Evolutionary conservation across 2,888 invertebrate genomes (phyloP).

Genomic region (Apamea sordens): DNA sequence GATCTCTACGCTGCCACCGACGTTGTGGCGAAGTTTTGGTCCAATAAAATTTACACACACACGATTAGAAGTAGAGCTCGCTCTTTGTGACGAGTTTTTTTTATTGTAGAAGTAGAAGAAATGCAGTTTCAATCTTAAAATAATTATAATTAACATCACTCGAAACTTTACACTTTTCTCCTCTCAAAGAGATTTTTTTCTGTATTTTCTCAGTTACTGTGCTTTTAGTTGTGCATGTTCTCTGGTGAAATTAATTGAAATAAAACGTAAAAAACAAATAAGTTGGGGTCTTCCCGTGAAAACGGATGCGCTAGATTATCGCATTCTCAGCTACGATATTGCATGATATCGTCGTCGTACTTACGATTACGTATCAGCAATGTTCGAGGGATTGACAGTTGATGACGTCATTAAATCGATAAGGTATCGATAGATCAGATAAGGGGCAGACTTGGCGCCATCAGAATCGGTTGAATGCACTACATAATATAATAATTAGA

Average conservation of each 20-base stretch:
- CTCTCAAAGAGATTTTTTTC: no score
- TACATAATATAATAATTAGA: constrained; percentile 26
- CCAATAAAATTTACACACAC: no score
- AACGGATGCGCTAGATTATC: constrained; percentile 34
- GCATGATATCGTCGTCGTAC: constrained; percentile 49
- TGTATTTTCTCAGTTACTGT: not conserved
- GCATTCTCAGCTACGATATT: constrained; percentile 25
- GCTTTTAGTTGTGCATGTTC: not conserved
- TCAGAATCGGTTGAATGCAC: constrained; percentile 33
- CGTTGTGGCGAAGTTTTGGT: no score
- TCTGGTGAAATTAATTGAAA: not conserved
- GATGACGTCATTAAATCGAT: constrained; percentile 79
- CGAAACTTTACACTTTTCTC: no score
- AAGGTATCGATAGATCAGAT: constrained; percentile 77
- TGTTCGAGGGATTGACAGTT: constrained; percentile 63
- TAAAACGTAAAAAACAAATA: not conserved
- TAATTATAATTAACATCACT: no score
- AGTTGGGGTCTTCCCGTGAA: constrained; percentile 8
- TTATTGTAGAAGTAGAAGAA: no score
- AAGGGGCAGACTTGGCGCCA: constrained; percentile 80
- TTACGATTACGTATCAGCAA: constrained; percentile 55
- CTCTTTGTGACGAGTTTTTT: no score
- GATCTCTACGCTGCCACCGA: no score
- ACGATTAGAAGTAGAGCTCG: no score
- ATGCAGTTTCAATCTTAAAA: no score